Evolutionary conservation across 2,797 vertebrate species (phyloP).

Genomic region (Sitta carolinensis): DNA sequence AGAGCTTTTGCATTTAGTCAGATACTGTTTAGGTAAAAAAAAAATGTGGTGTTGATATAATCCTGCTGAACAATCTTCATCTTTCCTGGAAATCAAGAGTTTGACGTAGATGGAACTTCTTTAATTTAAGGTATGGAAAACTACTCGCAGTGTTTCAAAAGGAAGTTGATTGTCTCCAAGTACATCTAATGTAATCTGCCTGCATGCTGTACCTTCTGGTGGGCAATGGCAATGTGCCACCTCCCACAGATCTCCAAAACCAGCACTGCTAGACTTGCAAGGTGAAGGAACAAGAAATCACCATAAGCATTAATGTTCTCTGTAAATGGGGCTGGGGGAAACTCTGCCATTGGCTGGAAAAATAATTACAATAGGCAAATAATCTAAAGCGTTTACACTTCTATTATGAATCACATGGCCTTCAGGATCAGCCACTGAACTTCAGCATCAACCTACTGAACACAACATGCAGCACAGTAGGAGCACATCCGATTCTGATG

Average conservation of each 20-base stretch:
- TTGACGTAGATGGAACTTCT: slow-evolving; percentile 69
- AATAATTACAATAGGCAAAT: neutral
- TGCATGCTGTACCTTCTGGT: neutral
- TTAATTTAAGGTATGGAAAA: slow-evolving; percentile 45
- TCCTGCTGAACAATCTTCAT: slow-evolving; percentile 21
- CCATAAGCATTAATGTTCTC: neutral
- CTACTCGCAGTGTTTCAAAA: neutral
- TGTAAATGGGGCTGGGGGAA: neutral
- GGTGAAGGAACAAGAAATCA: neutral
- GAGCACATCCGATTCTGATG: neutral
- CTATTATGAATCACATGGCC: neutral
- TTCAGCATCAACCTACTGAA: neutral
- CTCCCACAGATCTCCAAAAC: neutral
- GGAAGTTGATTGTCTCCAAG: neutral
- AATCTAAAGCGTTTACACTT: neutral
- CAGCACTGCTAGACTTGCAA: neutral
- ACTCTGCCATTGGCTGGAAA: neutral
- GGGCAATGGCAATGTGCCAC: accelerated
- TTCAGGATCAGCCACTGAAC: neutral
- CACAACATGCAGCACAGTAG: neutral
- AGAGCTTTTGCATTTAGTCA: slow-evolving; percentile 54
- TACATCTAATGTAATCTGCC: neutral
- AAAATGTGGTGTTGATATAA: slow-evolving; percentile 67
- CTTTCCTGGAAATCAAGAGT: slow-evolving; percentile 63
- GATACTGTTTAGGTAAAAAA: slow-evolving; percentile 65